Base-by-base conservation (phyloP, 1,140 invertebrate species). In the Dreissena rostriformis region DNA sequence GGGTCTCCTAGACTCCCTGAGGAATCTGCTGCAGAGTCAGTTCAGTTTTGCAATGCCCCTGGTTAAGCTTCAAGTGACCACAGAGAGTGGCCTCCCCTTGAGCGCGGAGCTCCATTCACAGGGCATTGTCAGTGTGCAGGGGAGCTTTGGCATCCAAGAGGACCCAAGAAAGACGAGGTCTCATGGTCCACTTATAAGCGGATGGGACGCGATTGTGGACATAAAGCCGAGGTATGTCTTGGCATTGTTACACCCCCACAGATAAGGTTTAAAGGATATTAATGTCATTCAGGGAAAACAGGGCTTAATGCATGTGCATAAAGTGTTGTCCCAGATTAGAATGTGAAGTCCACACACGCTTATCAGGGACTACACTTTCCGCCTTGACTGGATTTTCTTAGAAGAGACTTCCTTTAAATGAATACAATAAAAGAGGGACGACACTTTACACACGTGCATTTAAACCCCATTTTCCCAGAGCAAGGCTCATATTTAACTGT, bases 61-160 rank as follows among this genome's bases (percentile, higher is more conserved):
- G 24, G 8, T 75, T 22, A 51, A 75, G 49, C 26, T 52, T 11
- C 7, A 61, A 15, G 2, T 68, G 12, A 52, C 63, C 19, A 75
- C 81, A 68, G 81, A 83, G 11, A 53, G 49, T n/a, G 81, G 81
- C 53, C 65, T 83, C 22, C 73, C 81, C 53, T 24, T 83, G 15
- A 67, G 67, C 24, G 15, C 75, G 14, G 57, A 28, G 24, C 19
- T 83, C 22, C 63, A 83, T 28, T 19, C 22, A 39, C 17, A 22
- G 22, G 26, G 22, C 7, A 26, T 55, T 24, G 0, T 68, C 39
- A 83, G 74, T 28, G 0, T 83, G 51, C 39, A 67, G 57, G 19
- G 24, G 19, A 63, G 57, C 24, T 63, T 63, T 63, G 57, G 57
- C 2, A 63, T n/a, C 19, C 19, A 24, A 6, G 19, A 19, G 12